Percentiles rank a stretch among this genome's conserved stretches.
phyloP scores from a whole-genome alignment of 2,113 vertebrate species.

The Corydoras sp. region DNA sequence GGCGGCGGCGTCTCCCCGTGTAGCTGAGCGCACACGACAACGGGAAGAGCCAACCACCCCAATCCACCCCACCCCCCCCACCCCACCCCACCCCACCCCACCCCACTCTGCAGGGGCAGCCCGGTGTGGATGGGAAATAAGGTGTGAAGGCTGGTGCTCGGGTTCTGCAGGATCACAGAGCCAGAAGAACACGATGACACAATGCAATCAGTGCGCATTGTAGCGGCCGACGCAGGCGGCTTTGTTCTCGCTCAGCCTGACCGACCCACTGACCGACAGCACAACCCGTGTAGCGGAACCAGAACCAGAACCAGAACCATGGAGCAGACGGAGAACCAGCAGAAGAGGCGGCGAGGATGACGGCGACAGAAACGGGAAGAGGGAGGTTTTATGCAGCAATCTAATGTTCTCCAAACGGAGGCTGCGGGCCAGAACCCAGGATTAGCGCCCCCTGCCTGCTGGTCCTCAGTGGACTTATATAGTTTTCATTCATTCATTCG shows the following conservation, averaged over 20 bases:
- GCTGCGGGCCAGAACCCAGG: slow-evolving; percentile 10
- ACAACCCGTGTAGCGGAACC: background rate
- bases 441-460: slow-evolving; percentile 31
- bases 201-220: slow-evolving; percentile 41
- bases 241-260: slow-evolving; percentile 24
- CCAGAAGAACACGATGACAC: slow-evolving; percentile 29
- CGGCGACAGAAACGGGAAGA: background rate
- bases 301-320: background rate
- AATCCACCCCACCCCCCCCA: too few species aligned
- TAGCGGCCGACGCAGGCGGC: slow-evolving; percentile 22
- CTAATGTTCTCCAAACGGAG: slow-evolving; percentile 14
- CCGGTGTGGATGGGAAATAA: background rate
- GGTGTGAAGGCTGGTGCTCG: slow-evolving; percentile 7
- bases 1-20: too few species aligned
- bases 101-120: background rate
- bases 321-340: background rate
- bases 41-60: background rate
- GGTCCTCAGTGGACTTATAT: background rate
- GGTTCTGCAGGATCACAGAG: slow-evolving; percentile 21
- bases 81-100: background rate
- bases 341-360: background rate
- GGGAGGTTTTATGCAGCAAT: slow-evolving; percentile 14
- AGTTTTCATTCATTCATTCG: too few species aligned
- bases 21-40: too few species aligned
- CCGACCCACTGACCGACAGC: background rate